Evolutionary conservation across 2,113 vertebrate genomes (phyloP).

Genomic region (Eurypyga helias): DNA sequence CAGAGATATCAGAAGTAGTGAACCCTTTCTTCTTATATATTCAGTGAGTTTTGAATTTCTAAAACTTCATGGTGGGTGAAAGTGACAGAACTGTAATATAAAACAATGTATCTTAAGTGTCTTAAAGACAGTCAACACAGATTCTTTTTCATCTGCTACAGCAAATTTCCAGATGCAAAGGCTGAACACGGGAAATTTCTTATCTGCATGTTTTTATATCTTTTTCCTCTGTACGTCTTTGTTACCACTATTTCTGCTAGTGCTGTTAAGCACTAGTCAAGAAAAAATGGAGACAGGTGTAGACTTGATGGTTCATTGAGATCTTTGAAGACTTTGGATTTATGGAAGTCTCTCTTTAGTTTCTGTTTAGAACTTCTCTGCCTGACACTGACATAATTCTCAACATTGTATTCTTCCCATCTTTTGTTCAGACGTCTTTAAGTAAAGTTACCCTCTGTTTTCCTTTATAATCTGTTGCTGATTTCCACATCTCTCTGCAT

Average conservation of each 20-base stretch:
- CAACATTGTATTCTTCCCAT: neutral
- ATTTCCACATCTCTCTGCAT: neutral
- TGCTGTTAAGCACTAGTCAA: neutral
- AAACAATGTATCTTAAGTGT: neutral
- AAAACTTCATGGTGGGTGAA: neutral
- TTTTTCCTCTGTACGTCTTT: accelerated
- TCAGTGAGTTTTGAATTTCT: neutral
- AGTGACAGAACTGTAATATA: neutral
- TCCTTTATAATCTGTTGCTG: neutral
- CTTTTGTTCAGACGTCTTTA: neutral
- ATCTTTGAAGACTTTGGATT: neutral
- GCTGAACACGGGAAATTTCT: neutral
- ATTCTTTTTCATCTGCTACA: neutral
- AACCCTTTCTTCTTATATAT: neutral
- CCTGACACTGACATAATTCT: neutral
- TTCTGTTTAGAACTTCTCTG: neutral
- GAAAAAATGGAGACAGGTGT: neutral
- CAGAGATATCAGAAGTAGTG: neutral
- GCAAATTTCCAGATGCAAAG: neutral
- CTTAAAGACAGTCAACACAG: neutral
- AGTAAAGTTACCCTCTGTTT: neutral
- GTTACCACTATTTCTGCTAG: neutral
- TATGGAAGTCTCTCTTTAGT: neutral
- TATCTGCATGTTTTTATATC: neutral
- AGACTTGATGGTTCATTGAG: neutral